Base-by-base conservation (phyloP, 2,888 invertebrate genomes). In the Drosophila demipolita region DNA sequence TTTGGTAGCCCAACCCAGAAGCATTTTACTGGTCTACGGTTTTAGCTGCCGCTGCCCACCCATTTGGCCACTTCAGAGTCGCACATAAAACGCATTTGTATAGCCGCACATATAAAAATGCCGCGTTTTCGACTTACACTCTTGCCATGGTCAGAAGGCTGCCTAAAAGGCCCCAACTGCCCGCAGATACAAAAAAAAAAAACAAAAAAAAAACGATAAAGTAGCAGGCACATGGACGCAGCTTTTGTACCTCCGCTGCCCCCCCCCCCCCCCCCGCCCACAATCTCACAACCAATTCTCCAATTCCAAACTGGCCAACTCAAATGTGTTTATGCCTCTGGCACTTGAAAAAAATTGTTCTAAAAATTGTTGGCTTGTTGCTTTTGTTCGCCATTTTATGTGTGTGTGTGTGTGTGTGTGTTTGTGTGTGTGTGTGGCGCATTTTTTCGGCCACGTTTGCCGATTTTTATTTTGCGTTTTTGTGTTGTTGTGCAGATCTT, bases 351-450 rank as follows among this genome's bases (percentile, higher is more conserved):
- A 82, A 83, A 78, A 80, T 83, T 80, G 82, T 89, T 84, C 80
- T 78, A 82, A 84, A 84, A 79, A 78, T 83, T 80, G 76, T 81
- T 79, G 78, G 83, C 85, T 79, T 89, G 87, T 87, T 80, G 90
- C 87, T 90, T 84, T 87, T 88, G 90, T 83, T 88, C 76, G 82
- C 75, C 90, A 81, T 83, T 87, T 87, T 76, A 75, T 77, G 26
- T 33, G 29, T 50, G 23, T 9, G 50, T n/a, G 2, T 6, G 26
- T 42, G 12, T 11, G 42, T 9, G 4, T n/a, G 4, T n/a, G 8
- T n/a, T 12, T n/a, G 0, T 55, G 26, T 38, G 72, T 36, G 74
- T 38, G 72, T 40, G 73, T 54, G 77, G 80, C 66, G 73, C 72
- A 72, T 74, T 82, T 68, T 75, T 72, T 73, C 55, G 69, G 66